These are phyloP conservation scores for Tenrec ecaudatus DNA, from an alignment of 2,113 vertebrate species.

Conservation along the genomic window DNA sequence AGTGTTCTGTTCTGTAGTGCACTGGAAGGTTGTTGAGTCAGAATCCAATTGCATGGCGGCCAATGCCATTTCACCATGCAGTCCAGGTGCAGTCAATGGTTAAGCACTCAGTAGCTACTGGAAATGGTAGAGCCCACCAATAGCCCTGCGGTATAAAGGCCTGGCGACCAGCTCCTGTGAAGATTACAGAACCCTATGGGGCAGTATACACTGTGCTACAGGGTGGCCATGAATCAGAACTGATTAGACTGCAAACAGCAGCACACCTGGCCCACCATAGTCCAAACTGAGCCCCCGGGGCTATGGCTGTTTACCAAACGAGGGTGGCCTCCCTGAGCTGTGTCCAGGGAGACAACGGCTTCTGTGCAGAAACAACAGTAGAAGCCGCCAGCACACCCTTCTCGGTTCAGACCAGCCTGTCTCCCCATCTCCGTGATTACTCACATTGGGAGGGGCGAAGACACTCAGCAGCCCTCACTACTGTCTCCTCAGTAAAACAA, in stretches of 20 bases:
- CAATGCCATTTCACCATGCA: no score
- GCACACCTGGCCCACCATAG: neutral
- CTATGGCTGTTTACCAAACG: neutral
- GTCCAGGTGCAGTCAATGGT: no score
- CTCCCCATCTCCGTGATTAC: neutral
- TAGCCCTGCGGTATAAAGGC: no score
- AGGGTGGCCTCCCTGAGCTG: neutral
- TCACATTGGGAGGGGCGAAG: neutral
- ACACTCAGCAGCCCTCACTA: neutral
- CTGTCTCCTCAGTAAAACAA: slow-evolving; percentile 5
- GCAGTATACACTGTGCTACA: no score
- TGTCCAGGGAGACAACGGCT: neutral
- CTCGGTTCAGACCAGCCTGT: neutral
- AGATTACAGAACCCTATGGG: neutral
- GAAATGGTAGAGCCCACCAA: no score
- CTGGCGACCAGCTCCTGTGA: neutral
- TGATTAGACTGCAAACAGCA: neutral
- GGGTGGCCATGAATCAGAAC: neutral
- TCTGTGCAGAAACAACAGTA: neutral
- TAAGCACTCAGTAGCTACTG: no score
- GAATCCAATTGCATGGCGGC: no score
- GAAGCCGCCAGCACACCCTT: neutral
- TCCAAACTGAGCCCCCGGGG: neutral
- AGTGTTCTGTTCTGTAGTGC: no score
- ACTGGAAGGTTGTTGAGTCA: no score